Base-by-base conservation (phyloP, 2,888 invertebrate species). In the Cynaeus angustus region DNA sequence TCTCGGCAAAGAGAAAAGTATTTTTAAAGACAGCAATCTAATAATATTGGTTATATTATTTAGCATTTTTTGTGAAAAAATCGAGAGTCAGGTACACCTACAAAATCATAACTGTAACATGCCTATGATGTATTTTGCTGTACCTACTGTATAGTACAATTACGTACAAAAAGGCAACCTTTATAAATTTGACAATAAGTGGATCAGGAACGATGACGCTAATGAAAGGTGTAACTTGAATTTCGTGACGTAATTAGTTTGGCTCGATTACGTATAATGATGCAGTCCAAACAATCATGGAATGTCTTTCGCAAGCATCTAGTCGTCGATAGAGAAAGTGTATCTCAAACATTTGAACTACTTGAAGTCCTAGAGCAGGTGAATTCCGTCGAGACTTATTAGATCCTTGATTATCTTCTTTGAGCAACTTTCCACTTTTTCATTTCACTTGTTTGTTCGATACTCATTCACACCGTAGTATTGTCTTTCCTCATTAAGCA, bases 241-340 rank as follows among this genome's bases (percentile, higher is more conserved):
- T 59, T 59, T 45, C 45, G 26, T 68, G 67, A 68, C 38, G 59
- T 61, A 68, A 68, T 68, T 68, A 30, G 13, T 33, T 53, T 41
- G 43, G 14, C 30, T 4, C 12, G 14, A 50, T 67, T 61, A 59
- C 67, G 45, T 58, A 58, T 58, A 33, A 59, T 45, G 48, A 61
- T 45, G 61, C 16, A 37, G 43, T 53, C 59, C 41, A 67, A 61
- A 67, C 55, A 59, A 53, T 61, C 43, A 10, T 46, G 46, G 67
- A 67, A 67, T 67, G 45, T 37, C 33, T 67, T 50, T 67, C 67
- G 61, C 21, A 67, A 67, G 21, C 21, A 3, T 26, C 5, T n/a
- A 30, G n/a, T 13, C 21, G 50, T 14, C 14, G 38, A 16, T 59
- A 43, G 59, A 67, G 67, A 67, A 67, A 67, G 67, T 67, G 10